A percentile compares a stretch with the other conserved stretches of the same genome.
Conservation (phyloP, 2,113 vertebrate genomes). For the Campylomormyrus tamandua region DNA sequence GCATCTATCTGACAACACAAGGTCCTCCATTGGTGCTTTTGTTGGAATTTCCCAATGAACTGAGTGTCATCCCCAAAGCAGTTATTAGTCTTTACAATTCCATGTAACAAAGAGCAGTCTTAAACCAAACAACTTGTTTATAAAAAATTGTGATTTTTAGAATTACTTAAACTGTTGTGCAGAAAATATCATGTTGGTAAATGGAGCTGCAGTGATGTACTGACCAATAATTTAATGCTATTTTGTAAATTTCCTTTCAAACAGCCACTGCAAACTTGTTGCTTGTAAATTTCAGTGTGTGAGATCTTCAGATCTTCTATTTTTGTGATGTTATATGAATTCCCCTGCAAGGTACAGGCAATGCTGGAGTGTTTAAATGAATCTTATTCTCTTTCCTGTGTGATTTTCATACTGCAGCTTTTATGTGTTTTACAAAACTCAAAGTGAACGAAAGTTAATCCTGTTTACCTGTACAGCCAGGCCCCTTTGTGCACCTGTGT, state of each 20-base stretch:
- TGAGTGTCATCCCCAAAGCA: neutral
- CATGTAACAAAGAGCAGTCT: neutral
- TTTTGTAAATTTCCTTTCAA: neutral
- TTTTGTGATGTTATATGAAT: neutral
- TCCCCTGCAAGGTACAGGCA: neutral
- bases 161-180: neutral
- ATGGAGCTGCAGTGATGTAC: neutral
- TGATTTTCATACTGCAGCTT: neutral
- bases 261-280: neutral
- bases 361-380: neutral
- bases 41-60: neutral
- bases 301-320: neutral
- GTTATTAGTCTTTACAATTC: neutral
- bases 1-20: neutral
- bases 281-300: neutral
- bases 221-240: neutral
- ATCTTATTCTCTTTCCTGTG: neutral
- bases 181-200: neutral
- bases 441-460: neutral
- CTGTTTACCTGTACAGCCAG: neutral
- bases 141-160: neutral
- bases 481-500: neutral
- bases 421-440: neutral
- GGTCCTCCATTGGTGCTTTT: neutral
- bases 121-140: neutral